Conservation (phyloP, 2,113 vertebrate genomes). For the Glaucidium brasilianum region DNA sequence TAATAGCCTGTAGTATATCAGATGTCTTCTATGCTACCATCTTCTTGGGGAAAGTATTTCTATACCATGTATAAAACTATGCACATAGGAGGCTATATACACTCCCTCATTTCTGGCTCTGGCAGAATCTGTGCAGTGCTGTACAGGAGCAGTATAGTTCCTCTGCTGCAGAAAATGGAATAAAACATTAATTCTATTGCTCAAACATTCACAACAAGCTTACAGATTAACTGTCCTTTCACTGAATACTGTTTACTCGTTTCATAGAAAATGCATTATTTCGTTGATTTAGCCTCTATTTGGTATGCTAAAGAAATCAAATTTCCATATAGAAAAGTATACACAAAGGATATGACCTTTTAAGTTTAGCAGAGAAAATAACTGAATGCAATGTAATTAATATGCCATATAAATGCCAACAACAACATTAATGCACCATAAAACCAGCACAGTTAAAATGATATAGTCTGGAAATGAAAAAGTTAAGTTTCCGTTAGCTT, state of each 20-base stretch:
- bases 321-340: conserved; percentile 59
- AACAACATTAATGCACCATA: conserved; percentile 52
- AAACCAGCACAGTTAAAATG: conserved; percentile 49
- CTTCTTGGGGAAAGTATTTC: conserved; percentile 33
- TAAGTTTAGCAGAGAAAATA: conserved; percentile 58
- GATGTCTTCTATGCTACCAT: conserved; percentile 36
- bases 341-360: conserved; percentile 61
- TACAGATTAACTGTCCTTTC: conserved; percentile 38
- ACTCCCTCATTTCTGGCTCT: background rate
- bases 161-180: background rate
- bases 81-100: background rate
- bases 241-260: background rate
- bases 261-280: conserved; percentile 39
- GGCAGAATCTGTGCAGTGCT: background rate
- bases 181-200: background rate
- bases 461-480: conserved; percentile 54
- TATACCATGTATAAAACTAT: background rate
- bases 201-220: background rate
- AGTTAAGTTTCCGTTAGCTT: conserved; percentile 49
- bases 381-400: conserved; percentile 51
- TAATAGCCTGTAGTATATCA: conserved; percentile 61
- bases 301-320: conserved; percentile 40
- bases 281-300: conserved; percentile 29
- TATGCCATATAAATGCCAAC: conserved; percentile 52
- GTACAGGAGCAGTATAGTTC: background rate